Evolutionary conservation across 2,797 vertebrate genomes (phyloP).

Genomic region (Oreochromis grahami): DNA sequence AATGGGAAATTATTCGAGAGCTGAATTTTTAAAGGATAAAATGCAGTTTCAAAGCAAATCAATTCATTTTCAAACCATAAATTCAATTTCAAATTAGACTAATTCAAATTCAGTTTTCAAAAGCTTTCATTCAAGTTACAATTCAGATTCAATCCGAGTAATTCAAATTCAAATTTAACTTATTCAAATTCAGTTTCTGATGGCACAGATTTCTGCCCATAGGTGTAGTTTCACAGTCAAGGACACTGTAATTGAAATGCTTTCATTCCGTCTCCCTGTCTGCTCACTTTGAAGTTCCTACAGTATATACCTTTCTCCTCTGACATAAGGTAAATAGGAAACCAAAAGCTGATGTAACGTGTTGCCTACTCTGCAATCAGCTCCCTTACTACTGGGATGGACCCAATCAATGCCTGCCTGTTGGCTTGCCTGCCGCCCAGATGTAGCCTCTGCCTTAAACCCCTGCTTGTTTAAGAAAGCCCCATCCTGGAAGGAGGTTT

Average conservation of each 20-base stretch:
- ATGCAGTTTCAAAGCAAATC: no score
- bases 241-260: constrained; percentile 57
- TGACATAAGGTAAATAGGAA: constrained; percentile 67
- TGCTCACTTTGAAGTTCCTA: constrained; percentile 49
- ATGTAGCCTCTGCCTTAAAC: constrained; percentile 68
- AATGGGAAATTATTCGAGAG: no score
- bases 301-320: constrained; percentile 43
- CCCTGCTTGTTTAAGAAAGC: constrained; percentile 71
- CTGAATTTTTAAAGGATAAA: no score
- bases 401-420: constrained; percentile 68
- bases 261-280: constrained; percentile 23
- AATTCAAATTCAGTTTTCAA: no score
- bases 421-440: constrained; percentile 60
- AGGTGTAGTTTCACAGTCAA: constrained; percentile 69
- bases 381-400: constrained; percentile 55
- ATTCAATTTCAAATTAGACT: no score
- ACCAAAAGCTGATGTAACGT: constrained; percentile 66
- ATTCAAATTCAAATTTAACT: no score
- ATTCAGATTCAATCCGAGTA: no score
- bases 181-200: no score
- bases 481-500: constrained; percentile 67
- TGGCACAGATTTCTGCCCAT: no score
- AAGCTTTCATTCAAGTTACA: no score
- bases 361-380: constrained; percentile 65
- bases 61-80: no score